Evolutionary conservation across 2,797 vertebrate species (phyloP).

Genomic region (Thamnophis elegans): DNA sequence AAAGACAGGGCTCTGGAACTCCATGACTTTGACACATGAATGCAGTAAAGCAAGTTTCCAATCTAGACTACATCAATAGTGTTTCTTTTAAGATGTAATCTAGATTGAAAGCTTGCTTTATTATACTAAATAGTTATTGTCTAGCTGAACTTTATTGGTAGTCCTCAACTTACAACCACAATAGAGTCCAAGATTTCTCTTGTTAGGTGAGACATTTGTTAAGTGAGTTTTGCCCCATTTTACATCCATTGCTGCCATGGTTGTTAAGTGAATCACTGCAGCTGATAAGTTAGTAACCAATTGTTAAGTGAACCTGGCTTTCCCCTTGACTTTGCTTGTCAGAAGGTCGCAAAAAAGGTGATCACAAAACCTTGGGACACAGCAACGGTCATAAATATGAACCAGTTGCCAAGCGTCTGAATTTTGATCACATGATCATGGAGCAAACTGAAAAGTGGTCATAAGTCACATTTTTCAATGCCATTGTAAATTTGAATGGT

Average conservation of each 20-base stretch:
- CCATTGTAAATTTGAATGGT: background rate
- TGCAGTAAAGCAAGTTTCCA: background rate
- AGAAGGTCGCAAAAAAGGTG: background rate
- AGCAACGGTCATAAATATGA: background rate
- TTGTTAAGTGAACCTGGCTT: background rate
- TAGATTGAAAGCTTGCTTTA: background rate
- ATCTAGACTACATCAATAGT: background rate
- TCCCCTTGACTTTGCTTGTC: background rate
- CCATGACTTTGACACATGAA: background rate
- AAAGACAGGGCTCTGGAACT: background rate
- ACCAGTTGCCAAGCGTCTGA: background rate
- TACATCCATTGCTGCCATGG: background rate
- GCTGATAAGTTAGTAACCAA: background rate
- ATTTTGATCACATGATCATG: background rate
- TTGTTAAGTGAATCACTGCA: background rate
- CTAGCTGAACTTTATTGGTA: background rate
- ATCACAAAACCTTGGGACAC: background rate
- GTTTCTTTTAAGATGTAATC: background rate
- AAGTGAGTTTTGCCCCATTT: background rate
- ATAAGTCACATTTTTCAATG: background rate
- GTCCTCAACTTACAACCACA: background rate
- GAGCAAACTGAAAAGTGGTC: background rate
- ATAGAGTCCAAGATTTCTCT: background rate
- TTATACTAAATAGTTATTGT: background rate
- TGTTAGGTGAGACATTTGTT: background rate